Percentiles rank a stretch among this genome's conserved stretches.
These are phyloP conservation scores for Eupsilia transversa DNA, from an alignment of 2,888 invertebrate genomes.

Conservation along the genomic window DNA sequence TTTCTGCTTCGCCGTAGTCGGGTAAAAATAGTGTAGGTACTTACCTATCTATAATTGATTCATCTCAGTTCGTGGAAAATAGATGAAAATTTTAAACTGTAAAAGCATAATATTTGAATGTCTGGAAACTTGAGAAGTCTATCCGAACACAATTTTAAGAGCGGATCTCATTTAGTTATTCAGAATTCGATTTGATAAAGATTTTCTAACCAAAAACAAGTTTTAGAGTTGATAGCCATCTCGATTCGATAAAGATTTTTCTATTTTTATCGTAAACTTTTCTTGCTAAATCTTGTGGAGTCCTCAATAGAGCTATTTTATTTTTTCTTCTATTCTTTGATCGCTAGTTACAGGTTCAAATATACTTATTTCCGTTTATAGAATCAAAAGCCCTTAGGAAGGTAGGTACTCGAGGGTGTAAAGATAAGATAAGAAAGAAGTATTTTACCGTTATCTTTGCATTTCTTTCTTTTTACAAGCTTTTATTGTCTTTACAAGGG, in stretches of 20 bases:
- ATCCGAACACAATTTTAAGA: not conserved
- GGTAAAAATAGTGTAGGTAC: no score
- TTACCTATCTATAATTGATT: no score
- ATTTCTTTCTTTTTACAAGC: slow-evolving; percentile 2
- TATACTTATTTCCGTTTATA: slow-evolving; percentile 36
- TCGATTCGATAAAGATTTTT: not conserved
- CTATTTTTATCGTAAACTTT: not conserved
- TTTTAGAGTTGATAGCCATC: not conserved
- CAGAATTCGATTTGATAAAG: not conserved
- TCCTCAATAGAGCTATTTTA: not conserved
- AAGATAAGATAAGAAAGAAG: slow-evolving; percentile 18
- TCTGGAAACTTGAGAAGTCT: slow-evolving; percentile 5
- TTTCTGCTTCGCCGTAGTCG: no score
- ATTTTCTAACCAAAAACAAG: not conserved
- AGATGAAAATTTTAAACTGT: no score
- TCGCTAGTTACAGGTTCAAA: slow-evolving; percentile 7
- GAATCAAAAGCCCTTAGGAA: not conserved
- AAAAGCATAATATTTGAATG: slow-evolving; percentile 15
- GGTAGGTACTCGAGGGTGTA: not conserved
- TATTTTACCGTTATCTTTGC: not conserved
- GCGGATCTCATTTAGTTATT: not conserved
- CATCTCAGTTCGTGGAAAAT: no score
- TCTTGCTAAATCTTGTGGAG: not conserved
- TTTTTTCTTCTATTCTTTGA: not conserved
- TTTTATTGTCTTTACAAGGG: not conserved